Base-by-base conservation (phyloP, 2,113 vertebrate genomes). In the Calidris pugnax region DNA sequence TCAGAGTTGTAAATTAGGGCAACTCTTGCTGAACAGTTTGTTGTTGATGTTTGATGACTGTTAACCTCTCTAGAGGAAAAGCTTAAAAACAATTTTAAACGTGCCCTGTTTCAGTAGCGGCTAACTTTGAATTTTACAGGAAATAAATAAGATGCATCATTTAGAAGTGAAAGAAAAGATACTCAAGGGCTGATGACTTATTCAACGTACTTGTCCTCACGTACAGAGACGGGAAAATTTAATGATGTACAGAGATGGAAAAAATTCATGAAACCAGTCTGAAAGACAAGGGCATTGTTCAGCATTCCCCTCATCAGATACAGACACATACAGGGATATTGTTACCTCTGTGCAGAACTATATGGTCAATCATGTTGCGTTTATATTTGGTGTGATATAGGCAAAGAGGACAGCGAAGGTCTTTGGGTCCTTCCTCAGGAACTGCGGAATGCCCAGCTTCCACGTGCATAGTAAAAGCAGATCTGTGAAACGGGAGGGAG, bases 381-480 rank as follows among this genome's bases (percentile, higher is more conserved):
- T 99, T 99, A 97, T 99, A 99, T 99, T 99, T 99, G 98, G 99
- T 99, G 98, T 99, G 99, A 96, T 99, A 99, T 88, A 99, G 99
- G 97, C 99, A 99, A 92, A 99, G 99, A 56, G 99, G 99, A 96
- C 99, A 99, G 92, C 98, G 99, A 55, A 99, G 99, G 87, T 99
- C 99, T 98, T 99, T 99, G 90, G 98, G 98, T 84, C 98, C 98
- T 97, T 99, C 99, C 75, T 99, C 99, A 0, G 98, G 98, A 79
- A 96, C 96, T 12, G 98, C 98, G 3, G 98, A 98, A 96, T 99
- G 99, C 41, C 99, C 99, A 10, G 98, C 99, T 97, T 99, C 99
- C 97, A 99, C 99, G 19, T 99, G 99, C 98, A 99, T 98, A 96
- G 98, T 99, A 98, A 99, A 99, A 86, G 98, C 99, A 94, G 99